Conservation (phyloP, 1,140 invertebrate species). For the Philotrypesis tridentata region DNA sequence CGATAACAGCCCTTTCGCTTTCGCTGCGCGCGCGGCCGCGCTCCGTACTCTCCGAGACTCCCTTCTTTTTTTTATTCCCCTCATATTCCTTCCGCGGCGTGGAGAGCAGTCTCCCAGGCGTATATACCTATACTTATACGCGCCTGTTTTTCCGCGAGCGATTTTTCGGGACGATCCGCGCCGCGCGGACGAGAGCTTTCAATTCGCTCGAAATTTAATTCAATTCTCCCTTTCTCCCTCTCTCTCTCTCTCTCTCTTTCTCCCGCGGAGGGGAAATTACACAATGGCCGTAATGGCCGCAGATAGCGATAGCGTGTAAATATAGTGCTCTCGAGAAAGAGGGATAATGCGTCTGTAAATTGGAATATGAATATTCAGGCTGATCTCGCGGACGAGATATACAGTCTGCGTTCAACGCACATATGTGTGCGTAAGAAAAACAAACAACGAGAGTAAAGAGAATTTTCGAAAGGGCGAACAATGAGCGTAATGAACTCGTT, state of each 20-base stretch:
- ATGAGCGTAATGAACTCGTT: conserved; percentile 15
- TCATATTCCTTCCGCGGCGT: not conserved
- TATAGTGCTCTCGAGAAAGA: not conserved
- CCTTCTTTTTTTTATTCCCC: not conserved
- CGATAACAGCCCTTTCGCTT: conserved; percentile 39
- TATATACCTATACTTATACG: not conserved
- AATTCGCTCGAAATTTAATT: conserved; percentile 44
- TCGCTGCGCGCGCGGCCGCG: too few relatives aligned
- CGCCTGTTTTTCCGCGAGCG: not conserved
- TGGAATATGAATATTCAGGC: not conserved
- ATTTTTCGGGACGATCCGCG: not conserved
- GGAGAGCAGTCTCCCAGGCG: not conserved
- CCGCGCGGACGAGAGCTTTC: conserved; percentile 27
- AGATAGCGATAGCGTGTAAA: conserved; percentile 28
- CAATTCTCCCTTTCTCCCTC: too few relatives aligned
- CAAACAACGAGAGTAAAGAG: not conserved
- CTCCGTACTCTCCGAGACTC: too few relatives aligned
- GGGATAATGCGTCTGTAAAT: not conserved
- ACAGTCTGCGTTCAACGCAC: too few relatives aligned
- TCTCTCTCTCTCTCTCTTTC: too few relatives aligned
- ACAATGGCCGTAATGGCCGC: conserved; percentile 31
- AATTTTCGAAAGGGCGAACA: too few relatives aligned
- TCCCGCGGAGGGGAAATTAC: conserved; percentile 5
- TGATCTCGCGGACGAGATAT: not conserved
- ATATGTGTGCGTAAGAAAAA: conserved; percentile 4